A percentile compares a stretch with the other conserved stretches of the same genome.
Conservation (phyloP, 2,888 invertebrate species). For the Ennomos quercinarius region DNA sequence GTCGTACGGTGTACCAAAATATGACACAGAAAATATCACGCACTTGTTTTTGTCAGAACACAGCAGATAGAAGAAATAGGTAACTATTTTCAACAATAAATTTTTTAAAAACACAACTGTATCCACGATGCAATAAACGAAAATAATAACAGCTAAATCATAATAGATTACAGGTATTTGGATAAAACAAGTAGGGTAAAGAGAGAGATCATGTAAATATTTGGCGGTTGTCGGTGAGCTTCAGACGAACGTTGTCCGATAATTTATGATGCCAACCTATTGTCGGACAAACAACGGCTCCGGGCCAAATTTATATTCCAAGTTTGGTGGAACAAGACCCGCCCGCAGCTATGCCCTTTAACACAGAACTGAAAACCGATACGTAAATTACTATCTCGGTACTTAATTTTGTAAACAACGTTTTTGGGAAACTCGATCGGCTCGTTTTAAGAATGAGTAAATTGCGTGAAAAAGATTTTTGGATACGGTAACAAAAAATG, state of each 20-base stretch:
- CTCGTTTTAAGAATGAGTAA: conserved; percentile 37
- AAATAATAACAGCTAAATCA: not conserved
- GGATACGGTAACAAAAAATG: too few species aligned
- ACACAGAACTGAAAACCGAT: conserved; percentile 65
- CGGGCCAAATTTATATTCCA: conserved; percentile 74
- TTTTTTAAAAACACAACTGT: too few species aligned
- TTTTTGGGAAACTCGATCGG: conserved; percentile 43
- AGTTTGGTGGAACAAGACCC: conserved; percentile 63
- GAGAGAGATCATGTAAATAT: conserved; percentile 63
- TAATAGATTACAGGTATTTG: conserved; percentile 13
- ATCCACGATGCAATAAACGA: not conserved
- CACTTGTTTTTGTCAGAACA: too few species aligned
- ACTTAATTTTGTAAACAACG: conserved; percentile 45
- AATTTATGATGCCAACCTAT: conserved; percentile 77
- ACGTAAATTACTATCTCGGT: conserved; percentile 41
- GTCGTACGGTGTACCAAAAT: conserved; percentile 6
- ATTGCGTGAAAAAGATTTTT: conserved; percentile 31
- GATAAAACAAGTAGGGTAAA: conserved; percentile 34
- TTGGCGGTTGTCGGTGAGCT: conserved; percentile 63
- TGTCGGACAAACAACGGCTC: conserved; percentile 70
- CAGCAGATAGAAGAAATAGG: too few species aligned
- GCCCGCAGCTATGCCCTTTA: conserved; percentile 56
- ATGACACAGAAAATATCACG: not conserved
- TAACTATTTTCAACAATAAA: too few species aligned
- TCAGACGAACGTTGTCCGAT: conserved; percentile 69